These are phyloP conservation scores for Toxotes lorentzi DNA, from an alignment of 2,797 vertebrate genomes.

Conservation along the genomic window DNA sequence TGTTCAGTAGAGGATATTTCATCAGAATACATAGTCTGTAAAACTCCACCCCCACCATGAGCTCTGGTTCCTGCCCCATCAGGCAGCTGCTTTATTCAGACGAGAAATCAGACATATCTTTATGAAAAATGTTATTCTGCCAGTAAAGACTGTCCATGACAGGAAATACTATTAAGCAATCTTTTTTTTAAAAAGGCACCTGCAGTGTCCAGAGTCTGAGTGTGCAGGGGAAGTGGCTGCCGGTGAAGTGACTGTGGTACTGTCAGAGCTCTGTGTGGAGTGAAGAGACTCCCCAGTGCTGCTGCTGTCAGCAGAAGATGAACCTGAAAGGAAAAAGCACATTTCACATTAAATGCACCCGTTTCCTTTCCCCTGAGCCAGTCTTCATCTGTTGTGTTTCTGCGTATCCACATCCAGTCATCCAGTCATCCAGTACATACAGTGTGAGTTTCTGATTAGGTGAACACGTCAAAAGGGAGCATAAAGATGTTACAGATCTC, in stretches of 20 bases:
- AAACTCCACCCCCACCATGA: background rate
- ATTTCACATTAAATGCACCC: background rate
- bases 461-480: too few species aligned
- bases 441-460: too few species aligned
- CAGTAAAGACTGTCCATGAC: too few species aligned
- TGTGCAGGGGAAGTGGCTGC: background rate
- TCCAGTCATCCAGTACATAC: too few species aligned
- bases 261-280: background rate
- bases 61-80: too few species aligned
- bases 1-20: background rate
- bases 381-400: background rate
- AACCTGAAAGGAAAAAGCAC: conserved; percentile 1
- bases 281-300: conserved; percentile 1
- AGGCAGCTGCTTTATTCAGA: background rate
- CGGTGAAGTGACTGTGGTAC: background rate
- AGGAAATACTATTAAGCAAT: background rate
- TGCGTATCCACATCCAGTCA: too few species aligned
- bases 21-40: background rate
- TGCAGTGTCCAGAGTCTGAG: conserved; percentile 5
- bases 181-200: background rate
- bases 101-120: too few species aligned
- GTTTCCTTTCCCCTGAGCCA: too few species aligned
- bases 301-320: background rate
- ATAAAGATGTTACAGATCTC: too few species aligned
- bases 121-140: too few species aligned